phyloP scores from a whole-genome alignment of 2,797 vertebrate genomes.

The Dendrocincla fuliginosa region DNA sequence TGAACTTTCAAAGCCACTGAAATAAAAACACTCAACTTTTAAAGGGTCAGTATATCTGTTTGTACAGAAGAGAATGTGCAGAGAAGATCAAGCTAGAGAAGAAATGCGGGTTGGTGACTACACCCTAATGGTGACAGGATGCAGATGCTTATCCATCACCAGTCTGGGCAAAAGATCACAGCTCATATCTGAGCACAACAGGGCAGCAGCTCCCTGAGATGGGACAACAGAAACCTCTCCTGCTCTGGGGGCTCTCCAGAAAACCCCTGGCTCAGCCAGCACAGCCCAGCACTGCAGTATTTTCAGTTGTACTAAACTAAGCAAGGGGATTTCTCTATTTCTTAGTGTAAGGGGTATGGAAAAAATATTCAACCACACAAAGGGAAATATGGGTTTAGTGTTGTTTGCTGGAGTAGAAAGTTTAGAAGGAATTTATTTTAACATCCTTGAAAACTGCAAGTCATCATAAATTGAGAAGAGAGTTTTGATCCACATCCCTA shows the following conservation, averaged over 20 bases:
- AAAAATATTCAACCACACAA: neutral
- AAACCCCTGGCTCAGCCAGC: neutral
- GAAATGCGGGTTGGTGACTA: neutral
- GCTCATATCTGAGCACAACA: neutral
- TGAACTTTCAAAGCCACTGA: neutral
- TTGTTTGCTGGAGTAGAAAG: neutral
- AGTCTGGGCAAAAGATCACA: neutral
- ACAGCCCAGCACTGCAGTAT: neutral
- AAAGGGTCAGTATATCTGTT: neutral
- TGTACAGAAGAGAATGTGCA: neutral
- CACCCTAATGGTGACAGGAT: neutral
- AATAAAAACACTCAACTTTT: neutral
- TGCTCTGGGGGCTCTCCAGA: neutral
- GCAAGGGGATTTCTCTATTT: neutral
- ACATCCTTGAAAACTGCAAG: neutral
- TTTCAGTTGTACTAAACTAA: neutral
- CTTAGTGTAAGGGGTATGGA: neutral
- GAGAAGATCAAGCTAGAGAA: neutral
- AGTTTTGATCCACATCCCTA: neutral
- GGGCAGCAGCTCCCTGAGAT: neutral
- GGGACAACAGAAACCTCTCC: neutral
- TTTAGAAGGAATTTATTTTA: neutral
- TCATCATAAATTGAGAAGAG: neutral
- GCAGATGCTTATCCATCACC: neutral
- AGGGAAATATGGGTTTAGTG: neutral